Base-by-base conservation (phyloP, 2,113 vertebrate species). In the Fulmarus glacialis region DNA sequence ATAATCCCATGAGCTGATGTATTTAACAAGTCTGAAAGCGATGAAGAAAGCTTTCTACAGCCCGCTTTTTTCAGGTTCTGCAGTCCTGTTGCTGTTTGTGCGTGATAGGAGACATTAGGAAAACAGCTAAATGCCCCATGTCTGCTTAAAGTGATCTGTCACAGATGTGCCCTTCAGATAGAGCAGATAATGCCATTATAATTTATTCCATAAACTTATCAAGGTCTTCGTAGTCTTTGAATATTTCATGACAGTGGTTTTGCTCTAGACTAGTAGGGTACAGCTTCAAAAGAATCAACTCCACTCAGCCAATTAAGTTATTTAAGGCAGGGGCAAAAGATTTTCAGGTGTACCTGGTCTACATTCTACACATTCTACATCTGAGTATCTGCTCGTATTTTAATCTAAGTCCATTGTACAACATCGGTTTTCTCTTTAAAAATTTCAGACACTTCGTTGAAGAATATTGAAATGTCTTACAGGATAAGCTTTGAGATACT, bases 371-470 rank as follows among this genome's bases (percentile, higher is more conserved):
- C 17, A 23, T 34, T 47, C 60, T 22, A 15, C 32, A 52, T 26
- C 17, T 43, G 32, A 67, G 4, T 14, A 55, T 1, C 7, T 1
- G 0, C 20, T 26, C 1, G 1, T 9, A 32, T 52, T 87, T 94
- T 60, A 23, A 75, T n/a, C 18, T 18, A 15, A 71, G 20, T 14
- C 32, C 32, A 20, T 4, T 23, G 15, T 11, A n/a, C 7, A 40
- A 24, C 1, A 3, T 19, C 13, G 68, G 26, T 1, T 63, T 52
- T 11, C 18, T 1, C 3, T 26, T 55, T 22, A 11, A 56, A 63
- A 56, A 23, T 42, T 30, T 40, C 34, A 71, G 60, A 30, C 6
- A 6, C 42, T 77, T 48, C 13, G 43, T 34, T 48, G n/a, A 62
- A 60, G 66, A 72, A 30, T 3, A 52, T 0, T 32, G 21, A 68